Conservation (phyloP, 2,888 invertebrate genomes). For the Euclidia mi region DNA sequence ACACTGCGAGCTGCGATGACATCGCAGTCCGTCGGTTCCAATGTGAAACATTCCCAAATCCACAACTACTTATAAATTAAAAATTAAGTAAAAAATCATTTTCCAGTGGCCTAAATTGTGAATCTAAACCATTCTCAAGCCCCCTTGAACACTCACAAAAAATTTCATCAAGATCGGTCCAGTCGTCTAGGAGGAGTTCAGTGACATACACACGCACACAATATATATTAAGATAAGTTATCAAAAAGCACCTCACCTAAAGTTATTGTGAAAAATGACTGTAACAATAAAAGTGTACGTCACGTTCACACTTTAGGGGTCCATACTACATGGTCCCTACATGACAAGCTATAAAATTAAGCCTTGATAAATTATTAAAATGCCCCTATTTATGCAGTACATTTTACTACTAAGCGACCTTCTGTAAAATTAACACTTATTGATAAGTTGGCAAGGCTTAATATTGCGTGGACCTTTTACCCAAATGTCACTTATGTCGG, state of each 20-base stretch:
- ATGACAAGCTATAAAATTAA: slow-evolving; percentile 59
- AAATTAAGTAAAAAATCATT: too few relatives aligned
- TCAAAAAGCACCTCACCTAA: neutral
- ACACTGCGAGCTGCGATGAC: too few relatives aligned
- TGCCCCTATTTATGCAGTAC: slow-evolving; percentile 37
- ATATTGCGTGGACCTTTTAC: neutral
- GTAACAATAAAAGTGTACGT: slow-evolving; percentile 32
- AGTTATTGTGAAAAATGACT: neutral
- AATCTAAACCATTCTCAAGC: too few relatives aligned
- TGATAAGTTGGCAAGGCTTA: fast-evolving
- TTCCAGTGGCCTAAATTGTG: too few relatives aligned
- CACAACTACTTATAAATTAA: too few relatives aligned
- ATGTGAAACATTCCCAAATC: too few relatives aligned
- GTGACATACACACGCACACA: too few relatives aligned
- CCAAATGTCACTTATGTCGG: slow-evolving; percentile 22
- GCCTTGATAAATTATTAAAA: slow-evolving; percentile 57
- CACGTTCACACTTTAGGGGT: slow-evolving; percentile 33
- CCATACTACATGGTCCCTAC: slow-evolving; percentile 38
- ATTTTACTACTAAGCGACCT: slow-evolving; percentile 20
- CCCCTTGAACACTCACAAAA: too few relatives aligned
- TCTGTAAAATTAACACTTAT: slow-evolving; percentile 20
- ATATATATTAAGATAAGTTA: too few relatives aligned
- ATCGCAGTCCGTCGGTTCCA: too few relatives aligned
- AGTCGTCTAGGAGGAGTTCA: too few relatives aligned
- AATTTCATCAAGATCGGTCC: too few relatives aligned